Percentiles rank a stretch among this genome's conserved stretches.
These are phyloP conservation scores for Procambarus clarkii DNA, from an alignment of 1,140 invertebrate species.

Conservation along the genomic window DNA sequence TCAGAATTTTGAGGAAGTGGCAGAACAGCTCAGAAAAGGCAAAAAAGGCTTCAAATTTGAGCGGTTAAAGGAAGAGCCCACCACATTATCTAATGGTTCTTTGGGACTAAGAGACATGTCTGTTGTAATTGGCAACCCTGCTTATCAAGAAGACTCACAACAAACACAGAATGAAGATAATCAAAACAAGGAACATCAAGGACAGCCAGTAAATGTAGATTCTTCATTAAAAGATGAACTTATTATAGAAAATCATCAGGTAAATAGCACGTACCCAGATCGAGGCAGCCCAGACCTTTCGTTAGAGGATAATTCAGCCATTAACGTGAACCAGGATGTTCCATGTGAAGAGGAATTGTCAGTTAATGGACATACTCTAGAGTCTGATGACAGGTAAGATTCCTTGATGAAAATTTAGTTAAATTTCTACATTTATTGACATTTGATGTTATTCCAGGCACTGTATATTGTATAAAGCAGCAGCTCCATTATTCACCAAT, in stretches of 20 bases:
- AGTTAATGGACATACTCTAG: slow-evolving; percentile 10
- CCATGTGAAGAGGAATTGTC: not conserved
- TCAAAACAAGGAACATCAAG: not conserved
- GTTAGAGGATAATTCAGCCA: not conserved
- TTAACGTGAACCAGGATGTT: not conserved
- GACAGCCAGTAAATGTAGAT: not conserved
- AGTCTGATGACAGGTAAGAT: slow-evolving; percentile 4
- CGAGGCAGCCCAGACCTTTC: not conserved
- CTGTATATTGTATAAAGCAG: too few species aligned
- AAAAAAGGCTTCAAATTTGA: slow-evolving; percentile 61
- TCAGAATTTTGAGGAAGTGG: not conserved
- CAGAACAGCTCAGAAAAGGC: slow-evolving; percentile 1
- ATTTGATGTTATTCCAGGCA: too few species aligned
- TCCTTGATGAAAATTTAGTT: too few species aligned
- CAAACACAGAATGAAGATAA: slow-evolving; percentile 23
- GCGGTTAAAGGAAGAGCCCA: slow-evolving; percentile 50
- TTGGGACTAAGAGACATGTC: not conserved
- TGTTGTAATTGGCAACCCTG: slow-evolving; percentile 64
- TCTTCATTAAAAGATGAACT: not conserved
- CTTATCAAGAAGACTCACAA: slow-evolving; percentile 37
- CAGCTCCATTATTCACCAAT: too few species aligned
- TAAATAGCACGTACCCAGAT: slow-evolving; percentile 14
- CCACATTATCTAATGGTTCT: not conserved
- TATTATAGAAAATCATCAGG: not conserved
- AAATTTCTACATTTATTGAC: too few species aligned